Conservation (phyloP, 2,113 vertebrate species). For the Podarcis cretensis region DNA sequence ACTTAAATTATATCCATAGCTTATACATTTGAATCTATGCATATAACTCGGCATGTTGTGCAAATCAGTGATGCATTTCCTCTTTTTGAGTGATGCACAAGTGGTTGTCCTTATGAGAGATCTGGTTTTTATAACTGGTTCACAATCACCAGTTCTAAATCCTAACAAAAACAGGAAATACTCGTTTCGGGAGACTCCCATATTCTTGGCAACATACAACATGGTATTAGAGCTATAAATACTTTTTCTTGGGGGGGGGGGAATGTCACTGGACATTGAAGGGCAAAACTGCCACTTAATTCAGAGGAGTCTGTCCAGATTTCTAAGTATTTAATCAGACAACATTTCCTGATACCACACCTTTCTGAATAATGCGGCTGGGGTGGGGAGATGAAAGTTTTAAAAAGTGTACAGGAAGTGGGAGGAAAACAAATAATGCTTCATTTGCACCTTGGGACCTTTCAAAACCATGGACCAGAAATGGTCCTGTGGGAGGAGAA, state of each 20-base stretch:
- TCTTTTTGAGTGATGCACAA: background rate
- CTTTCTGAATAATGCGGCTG: background rate
- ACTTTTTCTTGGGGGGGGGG: too few species aligned
- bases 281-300: background rate
- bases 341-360: background rate
- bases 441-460: background rate
- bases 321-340: background rate
- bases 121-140: background rate
- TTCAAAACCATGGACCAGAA: background rate
- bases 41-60: too few species aligned
- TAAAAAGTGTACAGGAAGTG: background rate
- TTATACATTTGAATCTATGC: too few species aligned
- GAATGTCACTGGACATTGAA: background rate
- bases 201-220: background rate
- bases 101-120: background rate
- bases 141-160: background rate
- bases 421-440: background rate
- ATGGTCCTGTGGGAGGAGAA: background rate
- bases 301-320: background rate
- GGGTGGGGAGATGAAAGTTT: background rate
- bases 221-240: background rate
- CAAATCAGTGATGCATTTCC: too few species aligned
- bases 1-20: too few species aligned
- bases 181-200: background rate
- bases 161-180: background rate